Conservation (phyloP, 2,113 vertebrate species). For the Salvelinus sp. region DNA sequence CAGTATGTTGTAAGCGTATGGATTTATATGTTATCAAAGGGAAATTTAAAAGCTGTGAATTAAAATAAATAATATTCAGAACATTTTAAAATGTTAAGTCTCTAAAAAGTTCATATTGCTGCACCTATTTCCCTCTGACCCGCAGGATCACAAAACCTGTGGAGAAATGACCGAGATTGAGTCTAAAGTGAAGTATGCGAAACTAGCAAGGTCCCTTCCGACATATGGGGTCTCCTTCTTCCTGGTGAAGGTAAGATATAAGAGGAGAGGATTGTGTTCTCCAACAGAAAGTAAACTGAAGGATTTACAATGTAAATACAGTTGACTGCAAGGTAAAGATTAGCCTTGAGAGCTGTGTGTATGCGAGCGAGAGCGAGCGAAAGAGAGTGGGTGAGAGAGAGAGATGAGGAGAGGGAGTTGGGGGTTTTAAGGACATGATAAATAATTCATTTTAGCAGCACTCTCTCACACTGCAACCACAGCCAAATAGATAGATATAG, state of each 20-base stretch:
- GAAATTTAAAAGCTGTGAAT: too few species aligned
- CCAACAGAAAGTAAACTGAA: constrained; percentile 38
- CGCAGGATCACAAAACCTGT: constrained; percentile 93
- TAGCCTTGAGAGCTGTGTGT: constrained; percentile 16
- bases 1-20: not conserved
- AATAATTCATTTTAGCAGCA: constrained; percentile 67
- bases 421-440: constrained; percentile 52
- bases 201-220: constrained; percentile 89
- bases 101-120: not conserved
- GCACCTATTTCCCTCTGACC: constrained; percentile 20
- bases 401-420: constrained; percentile 22
- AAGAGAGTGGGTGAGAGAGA: too few species aligned
- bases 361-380: not conserved
- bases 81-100: too few species aligned
- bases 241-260: constrained; percentile 87
- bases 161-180: constrained; percentile 97
- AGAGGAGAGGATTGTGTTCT: constrained; percentile 30
- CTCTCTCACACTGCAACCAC: constrained; percentile 25
- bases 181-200: constrained; percentile 97
- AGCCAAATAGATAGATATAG: constrained; percentile 3
- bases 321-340: constrained; percentile 37
- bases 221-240: constrained; percentile 98
- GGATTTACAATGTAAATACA: constrained; percentile 43
- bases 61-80: too few species aligned
- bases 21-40: not conserved